phyloP scores from a whole-genome alignment of 2,888 invertebrate species.

The Phytoseiulus persimilis region DNA sequence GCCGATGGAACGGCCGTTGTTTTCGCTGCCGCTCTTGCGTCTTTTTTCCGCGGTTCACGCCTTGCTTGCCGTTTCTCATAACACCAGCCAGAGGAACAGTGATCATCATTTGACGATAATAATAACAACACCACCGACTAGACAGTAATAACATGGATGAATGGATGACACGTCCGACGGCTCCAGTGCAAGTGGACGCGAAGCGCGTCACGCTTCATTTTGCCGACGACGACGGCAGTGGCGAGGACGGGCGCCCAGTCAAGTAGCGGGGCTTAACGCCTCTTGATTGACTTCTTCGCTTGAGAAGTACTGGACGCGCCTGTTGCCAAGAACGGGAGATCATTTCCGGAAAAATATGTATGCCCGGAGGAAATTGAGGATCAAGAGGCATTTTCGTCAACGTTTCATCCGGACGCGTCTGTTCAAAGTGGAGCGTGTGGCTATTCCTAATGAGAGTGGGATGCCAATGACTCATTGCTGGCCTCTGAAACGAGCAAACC shows the following conservation, averaged over 20 bases:
- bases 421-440: neutral
- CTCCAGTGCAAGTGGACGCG: neutral
- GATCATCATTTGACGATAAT: neutral
- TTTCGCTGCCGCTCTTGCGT: neutral
- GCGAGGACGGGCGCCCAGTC: neutral
- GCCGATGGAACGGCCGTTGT: neutral
- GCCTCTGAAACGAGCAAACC: too few species aligned
- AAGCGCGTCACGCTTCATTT: neutral
- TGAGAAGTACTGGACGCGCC: neutral
- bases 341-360: neutral
- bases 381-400: neutral
- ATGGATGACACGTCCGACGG: neutral
- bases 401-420: neutral
- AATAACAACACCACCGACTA: neutral
- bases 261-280: neutral
- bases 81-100: neutral
- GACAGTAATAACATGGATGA: neutral
- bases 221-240: too few species aligned
- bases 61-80: neutral
- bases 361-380: neutral
- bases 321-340: neutral
- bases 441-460: too few species aligned
- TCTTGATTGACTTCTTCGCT: neutral
- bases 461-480: too few species aligned
- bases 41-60: neutral